Evolutionary conservation across 1,140 invertebrate species (phyloP), one percentile per base, ranked within the genome.

Genomic region (Kradibia gibbosae): DNA sequence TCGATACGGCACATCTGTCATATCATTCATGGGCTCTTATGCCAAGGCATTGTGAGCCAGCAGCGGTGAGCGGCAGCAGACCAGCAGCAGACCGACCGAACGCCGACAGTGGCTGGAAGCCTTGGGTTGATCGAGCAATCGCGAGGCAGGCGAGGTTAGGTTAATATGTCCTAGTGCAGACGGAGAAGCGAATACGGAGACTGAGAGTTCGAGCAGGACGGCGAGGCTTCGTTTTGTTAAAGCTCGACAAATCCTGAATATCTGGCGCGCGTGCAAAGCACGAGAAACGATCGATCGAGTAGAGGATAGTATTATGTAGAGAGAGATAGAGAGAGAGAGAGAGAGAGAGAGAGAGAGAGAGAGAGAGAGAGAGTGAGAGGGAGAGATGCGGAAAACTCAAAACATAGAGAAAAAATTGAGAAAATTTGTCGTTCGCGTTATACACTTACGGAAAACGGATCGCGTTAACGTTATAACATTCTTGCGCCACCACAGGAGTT

Each of bases 1-100:
- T 78, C 76, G 76, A 78, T 78, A 78, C 71, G 31, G 60, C 62
- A 25, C 76, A 78, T 78, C 76, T 78, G 76, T 78, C 65, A 71
- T 42, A 3, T 65, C 60, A 65, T 65, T 65, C 60, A 65, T 65
- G 20, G 60, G 31, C 60, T 62, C 17, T 0, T 17, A 65, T 36
- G 2, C 31, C 25, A 55, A n/a, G 10, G n/a, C 36, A 36, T 15
- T n/a, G 57, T 62, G 25, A 55, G 53, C 22, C n/a, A 53, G 22
- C 13, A 53, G 4, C 22, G 48, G 1, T 3, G 20, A 34, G 57
- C 5, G 55, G 25, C 45, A 28, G 25, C 3, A 53, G 25, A 3
- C 8, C 22, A 36, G 39, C 7, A 74, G 74, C 34, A 57, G 53
- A 75, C 73, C 28, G 25, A 39, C 31, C 22, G 22, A 13, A 70